Conservation (phyloP, 2,113 vertebrate genomes). For the Siniperca chuatsi region DNA sequence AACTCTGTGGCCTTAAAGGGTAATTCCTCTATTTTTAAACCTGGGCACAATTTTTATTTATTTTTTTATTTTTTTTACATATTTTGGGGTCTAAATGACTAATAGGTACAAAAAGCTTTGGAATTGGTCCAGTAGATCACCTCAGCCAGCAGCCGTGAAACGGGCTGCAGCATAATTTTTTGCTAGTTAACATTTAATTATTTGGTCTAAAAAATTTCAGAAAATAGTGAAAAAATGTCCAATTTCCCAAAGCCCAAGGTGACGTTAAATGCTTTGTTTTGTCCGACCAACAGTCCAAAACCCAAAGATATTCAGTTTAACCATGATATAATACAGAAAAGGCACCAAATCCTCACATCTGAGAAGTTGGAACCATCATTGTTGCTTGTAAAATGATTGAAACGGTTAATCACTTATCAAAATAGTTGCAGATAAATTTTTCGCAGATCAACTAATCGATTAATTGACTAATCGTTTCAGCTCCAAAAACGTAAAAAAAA, state of each 20-base stretch:
- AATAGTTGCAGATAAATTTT: background rate
- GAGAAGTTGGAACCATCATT: background rate
- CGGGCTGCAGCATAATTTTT: background rate
- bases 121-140: too few species aligned
- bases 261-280: background rate
- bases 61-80: too few species aligned
- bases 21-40: too few species aligned
- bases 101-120: too few species aligned
- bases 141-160: too few species aligned
- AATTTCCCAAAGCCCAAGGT: background rate
- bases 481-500: background rate
- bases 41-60: too few species aligned
- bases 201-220: background rate
- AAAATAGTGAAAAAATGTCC: background rate
- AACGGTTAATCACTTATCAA: background rate
- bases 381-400: background rate
- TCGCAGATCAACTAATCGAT: too few species aligned
- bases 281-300: background rate
- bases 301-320: background rate
- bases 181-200: background rate
- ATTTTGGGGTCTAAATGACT: too few species aligned
- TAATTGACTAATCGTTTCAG: too few species aligned
- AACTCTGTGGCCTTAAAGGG: too few species aligned
- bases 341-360: background rate
- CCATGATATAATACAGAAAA: background rate